Evolutionary conservation across 2,797 vertebrate species (phyloP).

Genomic region (Siniperca scherzeri): DNA sequence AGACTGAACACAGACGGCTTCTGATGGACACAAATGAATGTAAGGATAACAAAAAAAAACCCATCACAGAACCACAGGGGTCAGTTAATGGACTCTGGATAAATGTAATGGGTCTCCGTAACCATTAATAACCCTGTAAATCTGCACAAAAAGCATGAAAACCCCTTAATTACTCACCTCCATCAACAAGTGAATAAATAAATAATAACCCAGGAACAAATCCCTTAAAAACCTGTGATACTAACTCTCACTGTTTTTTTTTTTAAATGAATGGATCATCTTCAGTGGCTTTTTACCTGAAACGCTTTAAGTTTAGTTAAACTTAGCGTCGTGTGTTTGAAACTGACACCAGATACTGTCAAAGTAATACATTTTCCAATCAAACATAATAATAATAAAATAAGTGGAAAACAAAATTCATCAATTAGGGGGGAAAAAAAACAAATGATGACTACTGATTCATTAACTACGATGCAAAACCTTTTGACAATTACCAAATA

Average conservation of each 20-base stretch:
- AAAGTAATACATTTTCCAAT: too few relatives aligned
- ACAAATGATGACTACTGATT: too few relatives aligned
- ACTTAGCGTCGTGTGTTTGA: too few relatives aligned
- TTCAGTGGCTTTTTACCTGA: too few relatives aligned
- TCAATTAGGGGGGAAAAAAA: too few relatives aligned
- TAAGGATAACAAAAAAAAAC: neutral
- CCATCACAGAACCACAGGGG: slow-evolving; percentile 11
- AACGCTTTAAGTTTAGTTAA: too few relatives aligned
- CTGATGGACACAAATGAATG: slow-evolving; percentile 10
- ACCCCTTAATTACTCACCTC: slow-evolving; percentile 18
- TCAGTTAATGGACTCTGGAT: slow-evolving; percentile 44
- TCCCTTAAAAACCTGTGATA: neutral
- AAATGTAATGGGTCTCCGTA: slow-evolving; percentile 20
- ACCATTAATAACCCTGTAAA: slow-evolving; percentile 32
- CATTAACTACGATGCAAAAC: too few relatives aligned
- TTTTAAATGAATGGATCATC: neutral
- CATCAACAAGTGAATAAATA: slow-evolving; percentile 30
- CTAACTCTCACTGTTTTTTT: neutral
- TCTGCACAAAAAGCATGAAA: slow-evolving; percentile 29
- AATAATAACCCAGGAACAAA: slow-evolving; percentile 11
- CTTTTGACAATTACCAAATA: too few relatives aligned
- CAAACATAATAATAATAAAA: too few relatives aligned
- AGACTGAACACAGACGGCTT: neutral
- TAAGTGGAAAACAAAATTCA: too few relatives aligned
- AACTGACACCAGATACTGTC: too few relatives aligned